These are phyloP conservation scores for Atractosteus spatula DNA, from an alignment of 2,113 vertebrate genomes.

Conservation along the genomic window DNA sequence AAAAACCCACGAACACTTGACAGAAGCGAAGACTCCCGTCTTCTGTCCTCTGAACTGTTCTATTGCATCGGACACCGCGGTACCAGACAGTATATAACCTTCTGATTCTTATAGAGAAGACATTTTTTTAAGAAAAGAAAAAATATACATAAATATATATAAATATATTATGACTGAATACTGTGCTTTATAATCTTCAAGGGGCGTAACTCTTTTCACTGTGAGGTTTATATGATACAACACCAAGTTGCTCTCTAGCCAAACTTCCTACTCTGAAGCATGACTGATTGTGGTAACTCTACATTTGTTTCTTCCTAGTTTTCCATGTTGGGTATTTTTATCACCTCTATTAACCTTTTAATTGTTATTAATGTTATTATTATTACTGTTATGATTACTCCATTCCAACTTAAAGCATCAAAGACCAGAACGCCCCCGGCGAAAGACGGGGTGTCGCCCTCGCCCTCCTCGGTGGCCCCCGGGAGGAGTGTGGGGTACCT, in stretches of 20 bases:
- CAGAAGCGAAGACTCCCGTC: slow-evolving; percentile 30
- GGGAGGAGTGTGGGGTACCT: too few species aligned
- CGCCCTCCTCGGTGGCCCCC: too few species aligned
- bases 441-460: too few species aligned
- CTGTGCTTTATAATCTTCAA: slow-evolving; percentile 76
- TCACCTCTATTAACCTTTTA: slow-evolving; percentile 66
- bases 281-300: slow-evolving; percentile 65
- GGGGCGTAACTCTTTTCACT: slow-evolving; percentile 77
- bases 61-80: slow-evolving; percentile 43
- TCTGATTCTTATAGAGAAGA: slow-evolving; percentile 43
- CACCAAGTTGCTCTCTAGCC: slow-evolving; percentile 71
- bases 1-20: slow-evolving; percentile 26
- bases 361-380: slow-evolving; percentile 53
- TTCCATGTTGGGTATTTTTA: slow-evolving; percentile 64
- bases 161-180: slow-evolving; percentile 71
- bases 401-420: slow-evolving; percentile 61
- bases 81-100: slow-evolving; percentile 47
- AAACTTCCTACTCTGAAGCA: slow-evolving; percentile 71
- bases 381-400: slow-evolving; percentile 60
- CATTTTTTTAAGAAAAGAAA: slow-evolving; percentile 36
- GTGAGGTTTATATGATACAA: slow-evolving; percentile 73
- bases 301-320: slow-evolving; percentile 46
- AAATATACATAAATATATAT: slow-evolving; percentile 44
- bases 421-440: slow-evolving; percentile 46
- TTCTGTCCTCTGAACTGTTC: slow-evolving; percentile 15